These are phyloP conservation scores for Garra rufa DNA, from an alignment of 2,113 vertebrate genomes.

Conservation along the genomic window DNA sequence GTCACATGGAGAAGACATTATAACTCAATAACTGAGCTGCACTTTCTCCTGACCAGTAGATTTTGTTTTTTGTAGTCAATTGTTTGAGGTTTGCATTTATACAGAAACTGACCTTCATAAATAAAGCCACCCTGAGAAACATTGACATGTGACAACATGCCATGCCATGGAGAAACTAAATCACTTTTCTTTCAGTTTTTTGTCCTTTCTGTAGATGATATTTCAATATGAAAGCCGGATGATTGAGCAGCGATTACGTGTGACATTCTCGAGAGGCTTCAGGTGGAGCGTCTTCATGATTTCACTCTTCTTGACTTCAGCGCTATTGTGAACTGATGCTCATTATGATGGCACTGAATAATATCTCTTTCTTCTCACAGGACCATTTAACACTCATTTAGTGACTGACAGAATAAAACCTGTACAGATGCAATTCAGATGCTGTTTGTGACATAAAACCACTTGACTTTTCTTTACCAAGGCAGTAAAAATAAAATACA, in stretches of 20 bases:
- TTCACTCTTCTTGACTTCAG: neutral
- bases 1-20: too few relatives aligned
- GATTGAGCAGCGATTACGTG: conserved; percentile 71
- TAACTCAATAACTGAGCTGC: too few relatives aligned
- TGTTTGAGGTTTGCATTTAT: too few relatives aligned
- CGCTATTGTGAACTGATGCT: too few relatives aligned
- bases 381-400: too few relatives aligned
- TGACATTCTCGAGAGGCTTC: neutral
- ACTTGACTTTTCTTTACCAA: neutral
- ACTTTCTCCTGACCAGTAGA: too few relatives aligned
- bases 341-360: too few relatives aligned
- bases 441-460: neutral
- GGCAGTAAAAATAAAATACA: neutral
- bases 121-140: neutral
- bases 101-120: neutral
- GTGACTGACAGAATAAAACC: neutral
- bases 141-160: neutral
- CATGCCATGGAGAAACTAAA: neutral
- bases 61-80: too few relatives aligned
- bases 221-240: conserved; percentile 71
- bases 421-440: neutral
- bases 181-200: conserved; percentile 54
- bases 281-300: neutral
- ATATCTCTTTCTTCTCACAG: neutral
- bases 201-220: conserved; percentile 59